phyloP scores from a whole-genome alignment of 1,140 invertebrate genomes.

The Antheraea pernyi region DNA sequence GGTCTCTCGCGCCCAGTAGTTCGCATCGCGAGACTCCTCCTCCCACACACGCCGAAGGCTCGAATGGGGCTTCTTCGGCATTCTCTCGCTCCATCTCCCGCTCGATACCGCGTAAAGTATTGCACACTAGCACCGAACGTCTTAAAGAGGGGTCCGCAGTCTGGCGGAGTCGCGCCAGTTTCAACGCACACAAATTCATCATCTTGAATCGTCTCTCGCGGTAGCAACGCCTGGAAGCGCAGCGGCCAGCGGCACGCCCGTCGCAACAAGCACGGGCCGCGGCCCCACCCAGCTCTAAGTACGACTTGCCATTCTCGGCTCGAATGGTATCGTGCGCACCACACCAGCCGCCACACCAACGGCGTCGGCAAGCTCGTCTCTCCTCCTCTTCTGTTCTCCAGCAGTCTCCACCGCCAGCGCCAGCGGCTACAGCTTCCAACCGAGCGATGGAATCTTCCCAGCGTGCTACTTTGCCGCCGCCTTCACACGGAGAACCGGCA shows the following conservation, averaged over 20 bases:
- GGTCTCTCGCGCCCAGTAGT: conserved; percentile 80
- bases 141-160: conserved; percentile 94
- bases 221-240: conserved; percentile 88
- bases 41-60: conserved; percentile 68
- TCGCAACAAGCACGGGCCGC: conserved; percentile 85
- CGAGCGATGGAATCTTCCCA: conserved; percentile 78
- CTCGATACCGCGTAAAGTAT: conserved; percentile 94
- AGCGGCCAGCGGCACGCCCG: conserved; percentile 87
- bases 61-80: conserved; percentile 73
- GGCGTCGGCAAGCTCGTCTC: conserved; percentile 65
- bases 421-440: conserved; percentile 75
- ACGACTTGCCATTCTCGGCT: conserved; percentile 94
- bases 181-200: conserved; percentile 95
- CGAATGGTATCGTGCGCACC: conserved; percentile 90
- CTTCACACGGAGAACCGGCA: conserved; percentile 67
- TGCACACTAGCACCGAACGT: conserved; percentile 96
- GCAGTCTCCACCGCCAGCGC: conserved; percentile 73
- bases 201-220: conserved; percentile 92
- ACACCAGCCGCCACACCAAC: conserved; percentile 74
- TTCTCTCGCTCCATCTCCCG: conserved; percentile 92
- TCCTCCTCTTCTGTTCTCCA: conserved; percentile 71
- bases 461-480: conserved; percentile 73
- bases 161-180: conserved; percentile 92
- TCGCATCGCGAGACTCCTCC: conserved; percentile 74
- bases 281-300: conserved; percentile 90